Base-by-base conservation (phyloP, 2,888 invertebrate genomes). In the Acanthacorydalis orientalis region DNA sequence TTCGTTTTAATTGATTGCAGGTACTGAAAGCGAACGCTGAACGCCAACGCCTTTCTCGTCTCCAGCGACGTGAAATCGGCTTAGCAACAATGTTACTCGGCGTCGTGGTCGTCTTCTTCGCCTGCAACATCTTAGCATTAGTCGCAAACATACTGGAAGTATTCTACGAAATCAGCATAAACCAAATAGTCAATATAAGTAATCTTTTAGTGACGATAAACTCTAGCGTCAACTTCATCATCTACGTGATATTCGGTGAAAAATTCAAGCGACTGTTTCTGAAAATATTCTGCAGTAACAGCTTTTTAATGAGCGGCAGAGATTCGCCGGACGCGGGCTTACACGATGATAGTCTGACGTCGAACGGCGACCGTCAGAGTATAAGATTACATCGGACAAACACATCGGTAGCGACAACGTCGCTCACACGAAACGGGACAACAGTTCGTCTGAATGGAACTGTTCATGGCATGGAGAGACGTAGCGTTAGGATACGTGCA, bases 231-330 rank as follows among this genome's bases (percentile, higher is more conserved):
- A 97, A 97, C 69, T 96, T 97, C 65, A 80, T 97, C 53, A 92
- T 97, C 57, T 97, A 97, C 70, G 93, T 95, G 54, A 93, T 93
- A 54, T 95, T 96, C 64, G 96, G 96, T 1, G 90, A 95, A 64
- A 95, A 96, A 64, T 96, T 96, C 69, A 87, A 90, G 62, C 74
- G 86, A 51, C 78, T 91, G 53, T 89, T 91, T 64, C 68, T 87
- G 54, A 72, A 81, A 64, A 73, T 84, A 65, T 85, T 85, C 69
- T 85, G 85, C 66, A 79, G 78, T 56, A 68, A 73, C 42, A 68
- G 69, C 12, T 56, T 70, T 48, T 63, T 68, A 51, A 63, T 73
- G 54, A 67, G 74, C 56, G 75, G 73, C 54, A 68, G 80, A 43
- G 80, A 80, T 56, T 75, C 79, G 59, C 72, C 85, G 56, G 78